phyloP scores from a whole-genome alignment of 1,140 invertebrate genomes.

The Elysia chlorotica region DNA sequence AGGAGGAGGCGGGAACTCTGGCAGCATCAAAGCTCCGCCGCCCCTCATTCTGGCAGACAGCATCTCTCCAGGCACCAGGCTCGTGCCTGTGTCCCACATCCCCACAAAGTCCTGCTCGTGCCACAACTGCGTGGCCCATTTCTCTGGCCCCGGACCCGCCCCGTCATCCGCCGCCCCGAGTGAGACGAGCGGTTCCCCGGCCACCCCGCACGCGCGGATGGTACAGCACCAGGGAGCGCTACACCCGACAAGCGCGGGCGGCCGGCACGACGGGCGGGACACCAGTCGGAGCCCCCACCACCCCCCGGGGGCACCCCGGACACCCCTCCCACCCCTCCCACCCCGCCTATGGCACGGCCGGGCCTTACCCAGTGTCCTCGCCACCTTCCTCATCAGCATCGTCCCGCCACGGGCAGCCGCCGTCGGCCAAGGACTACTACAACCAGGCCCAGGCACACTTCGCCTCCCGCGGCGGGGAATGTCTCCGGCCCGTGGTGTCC shows the following conservation, averaged over 20 bases:
- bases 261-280: too few relatives aligned
- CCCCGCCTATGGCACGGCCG: too few relatives aligned
- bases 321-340: neutral
- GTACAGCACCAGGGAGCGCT: too few relatives aligned
- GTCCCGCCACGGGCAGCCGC: too few relatives aligned
- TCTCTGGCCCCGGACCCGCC: neutral
- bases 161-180: neutral
- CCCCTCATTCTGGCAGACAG: slow-evolving; percentile 15
- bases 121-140: slow-evolving; percentile 14
- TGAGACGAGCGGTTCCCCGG: too few relatives aligned
- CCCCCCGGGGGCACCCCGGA: neutral
- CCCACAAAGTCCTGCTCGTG: slow-evolving; percentile 23
- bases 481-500: neutral
- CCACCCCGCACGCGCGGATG: too few relatives aligned
- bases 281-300: too few relatives aligned
- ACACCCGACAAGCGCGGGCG: neutral
- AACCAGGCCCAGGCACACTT: neutral
- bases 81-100: slow-evolving; percentile 10
- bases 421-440: neutral
- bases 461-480: neutral
- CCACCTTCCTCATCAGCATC: neutral
- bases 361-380: too few relatives aligned
- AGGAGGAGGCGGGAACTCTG: neutral
- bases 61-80: neutral
- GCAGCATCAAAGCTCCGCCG: slow-evolving; percentile 13